These are phyloP conservation scores for Pseudoips prasinana DNA, from an alignment of 2,888 invertebrate genomes.

Conservation along the genomic window DNA sequence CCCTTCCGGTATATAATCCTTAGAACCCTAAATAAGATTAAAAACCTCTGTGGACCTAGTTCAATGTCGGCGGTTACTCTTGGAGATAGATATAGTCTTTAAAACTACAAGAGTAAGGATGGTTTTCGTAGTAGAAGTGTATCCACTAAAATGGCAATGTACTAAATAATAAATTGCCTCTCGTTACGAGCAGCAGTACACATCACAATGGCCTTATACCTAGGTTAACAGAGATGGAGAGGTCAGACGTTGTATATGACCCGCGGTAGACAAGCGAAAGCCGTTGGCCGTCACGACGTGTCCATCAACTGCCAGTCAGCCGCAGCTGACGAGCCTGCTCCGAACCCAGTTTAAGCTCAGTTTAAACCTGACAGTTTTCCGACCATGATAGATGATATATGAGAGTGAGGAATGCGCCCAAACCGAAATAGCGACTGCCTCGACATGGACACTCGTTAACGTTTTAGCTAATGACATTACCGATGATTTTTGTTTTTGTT, in stretches of 20 bases:
- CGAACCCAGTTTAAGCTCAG: slow-evolving; percentile 62
- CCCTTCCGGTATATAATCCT: too few relatives aligned
- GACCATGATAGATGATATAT: slow-evolving; percentile 66
- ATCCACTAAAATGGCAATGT: too few relatives aligned
- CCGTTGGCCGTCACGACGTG: slow-evolving; percentile 59
- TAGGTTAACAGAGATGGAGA: slow-evolving; percentile 23
- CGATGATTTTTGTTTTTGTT: slow-evolving; percentile 42
- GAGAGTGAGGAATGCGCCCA: slow-evolving; percentile 52
- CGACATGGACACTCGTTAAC: slow-evolving; percentile 50
- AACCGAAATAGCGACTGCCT: slow-evolving; percentile 59
- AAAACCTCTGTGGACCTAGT: too few relatives aligned
- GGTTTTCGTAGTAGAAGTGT: too few relatives aligned
- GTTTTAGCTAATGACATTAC: slow-evolving; percentile 60
- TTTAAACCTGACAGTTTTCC: slow-evolving; percentile 66
- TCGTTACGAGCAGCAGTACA: too few relatives aligned
- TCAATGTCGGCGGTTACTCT: too few relatives aligned
- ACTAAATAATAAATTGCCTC: too few relatives aligned
- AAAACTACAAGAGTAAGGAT: too few relatives aligned
- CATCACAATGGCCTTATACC: slow-evolving; percentile 9
- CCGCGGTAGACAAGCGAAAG: slow-evolving; percentile 35
- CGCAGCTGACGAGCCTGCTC: slow-evolving; percentile 49
- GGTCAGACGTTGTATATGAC: slow-evolving; percentile 41
- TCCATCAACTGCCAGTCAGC: slow-evolving; percentile 63
- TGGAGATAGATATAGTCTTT: too few relatives aligned
- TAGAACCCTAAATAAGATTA: too few relatives aligned